Base-by-base conservation (phyloP, 1,140 invertebrate species). In the Bombus difficillimus region DNA sequence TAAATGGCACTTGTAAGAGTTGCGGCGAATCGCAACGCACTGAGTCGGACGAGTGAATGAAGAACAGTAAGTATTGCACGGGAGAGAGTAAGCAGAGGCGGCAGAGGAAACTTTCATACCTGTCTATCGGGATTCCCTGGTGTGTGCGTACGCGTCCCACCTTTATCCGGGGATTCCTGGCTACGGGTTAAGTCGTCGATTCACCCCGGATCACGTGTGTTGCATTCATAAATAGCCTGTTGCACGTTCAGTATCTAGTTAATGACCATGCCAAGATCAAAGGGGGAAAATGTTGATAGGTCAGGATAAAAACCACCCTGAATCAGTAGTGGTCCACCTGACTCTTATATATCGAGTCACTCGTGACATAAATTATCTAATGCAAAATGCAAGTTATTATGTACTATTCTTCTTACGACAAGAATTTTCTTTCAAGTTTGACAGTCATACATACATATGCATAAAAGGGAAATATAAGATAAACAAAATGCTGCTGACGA, bases 11-110 rank as follows among this genome's bases (percentile, higher is more conserved):
- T 82, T 88, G 66, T 41, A 73, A 64, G 43, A 69, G 28, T 74
- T 78, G 69, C 85, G 77, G 62, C 69, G 79, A 78, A 73, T 37
- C 68, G 57, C 41, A 32, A 32, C 43, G n/a, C 64, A 68, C 78
- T 39, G 82, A 76, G 69, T 71, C 41, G 83, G 85, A 82, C 76
- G 88, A 37, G 79, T 85, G 62, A 86, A 69, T 69, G 75, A 88
- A 81, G 77, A 86, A 64, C 53, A 77, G 57, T 66, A 62, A 66
- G 82, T 66, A 53, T 39, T 57, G 32, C n/a, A 37, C 37, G 68
- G n/a, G 43, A 85, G 80, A 72, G 83, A 81, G 83, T 53, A 64
- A 86, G 81, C 57, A 72, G 32, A 64, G 18, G n/a, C 34, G 73
- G 59, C 47, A 41, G 47, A 82, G 74, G 69, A 62, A 62, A 77